A percentile compares a stretch with the other conserved stretches of the same genome.
Evolutionary conservation across 2,888 invertebrate species (phyloP).

Genomic region (Stenurella melanura): DNA sequence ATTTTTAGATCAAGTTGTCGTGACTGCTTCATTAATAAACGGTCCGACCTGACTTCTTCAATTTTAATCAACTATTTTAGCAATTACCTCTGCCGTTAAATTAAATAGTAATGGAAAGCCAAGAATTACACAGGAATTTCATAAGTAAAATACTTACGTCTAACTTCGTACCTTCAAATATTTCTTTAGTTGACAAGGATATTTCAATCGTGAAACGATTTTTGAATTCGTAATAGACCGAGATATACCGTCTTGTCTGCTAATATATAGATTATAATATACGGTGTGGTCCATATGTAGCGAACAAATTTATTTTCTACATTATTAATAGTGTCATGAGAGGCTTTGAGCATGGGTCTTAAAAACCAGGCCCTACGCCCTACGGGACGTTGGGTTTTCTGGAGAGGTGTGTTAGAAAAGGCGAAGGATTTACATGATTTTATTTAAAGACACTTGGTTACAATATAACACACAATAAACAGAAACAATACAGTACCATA

Average conservation of each 20-base stretch:
- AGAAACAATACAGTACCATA: no score
- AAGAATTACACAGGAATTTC: conserved; percentile 23
- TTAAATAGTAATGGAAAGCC: conserved; percentile 27
- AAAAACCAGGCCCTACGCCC: no score
- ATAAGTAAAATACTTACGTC: conserved; percentile 26
- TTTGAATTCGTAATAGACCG: conserved; percentile 5
- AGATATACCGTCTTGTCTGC: not conserved
- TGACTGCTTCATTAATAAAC: conserved; percentile 31
- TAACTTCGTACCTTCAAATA: not conserved
- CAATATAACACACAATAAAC: no score
- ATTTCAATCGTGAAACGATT: not conserved
- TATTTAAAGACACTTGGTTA: no score
- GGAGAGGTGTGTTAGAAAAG: no score
- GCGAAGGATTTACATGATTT: no score
- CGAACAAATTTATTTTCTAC: no score
- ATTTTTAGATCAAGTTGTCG: conserved; percentile 22
- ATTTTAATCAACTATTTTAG: conserved; percentile 33
- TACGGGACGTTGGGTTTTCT: no score
- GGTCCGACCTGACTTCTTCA: not conserved
- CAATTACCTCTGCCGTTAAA: conserved; percentile 5
- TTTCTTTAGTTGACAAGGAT: not conserved
- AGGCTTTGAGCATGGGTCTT: no score
- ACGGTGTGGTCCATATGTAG: no score
- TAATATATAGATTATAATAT: not conserved
- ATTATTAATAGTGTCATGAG: no score